Evolutionary conservation across 2,113 vertebrate genomes (phyloP).

Genomic region (Buteo buteo): DNA sequence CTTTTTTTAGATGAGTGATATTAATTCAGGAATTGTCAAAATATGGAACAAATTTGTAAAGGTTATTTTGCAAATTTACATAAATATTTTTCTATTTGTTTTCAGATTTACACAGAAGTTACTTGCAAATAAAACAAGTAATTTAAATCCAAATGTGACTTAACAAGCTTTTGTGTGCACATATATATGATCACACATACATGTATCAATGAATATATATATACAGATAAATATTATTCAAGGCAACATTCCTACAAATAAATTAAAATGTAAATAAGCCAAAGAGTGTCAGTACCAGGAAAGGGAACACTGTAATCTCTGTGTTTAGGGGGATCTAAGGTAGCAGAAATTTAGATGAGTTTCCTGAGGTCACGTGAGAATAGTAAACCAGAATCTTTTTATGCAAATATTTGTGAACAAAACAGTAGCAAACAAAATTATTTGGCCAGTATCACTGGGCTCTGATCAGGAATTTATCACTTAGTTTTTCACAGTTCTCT

Average conservation of each 20-base stretch:
- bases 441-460: not conserved
- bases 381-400: not conserved
- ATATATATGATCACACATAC: not conserved
- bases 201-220: not conserved
- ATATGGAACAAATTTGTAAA: not conserved
- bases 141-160: not conserved
- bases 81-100: not conserved
- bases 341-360: not conserved
- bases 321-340: not conserved
- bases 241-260: not conserved
- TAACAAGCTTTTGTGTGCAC: not conserved
- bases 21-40: not conserved
- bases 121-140: not conserved
- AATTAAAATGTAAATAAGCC: not conserved
- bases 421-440: not conserved
- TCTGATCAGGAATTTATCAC: not conserved
- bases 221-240: not conserved
- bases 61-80: not conserved
- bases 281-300: not conserved
- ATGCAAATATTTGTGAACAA: not conserved
- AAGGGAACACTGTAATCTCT: not conserved
- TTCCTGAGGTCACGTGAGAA: not conserved
- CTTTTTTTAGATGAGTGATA: not conserved
- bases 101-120: not conserved
- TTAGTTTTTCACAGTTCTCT: not conserved